Evolutionary conservation across 2,113 vertebrate species (phyloP), one percentile per base, ranked within the genome.

Genomic region (Chaenocephalus aceratus): DNA sequence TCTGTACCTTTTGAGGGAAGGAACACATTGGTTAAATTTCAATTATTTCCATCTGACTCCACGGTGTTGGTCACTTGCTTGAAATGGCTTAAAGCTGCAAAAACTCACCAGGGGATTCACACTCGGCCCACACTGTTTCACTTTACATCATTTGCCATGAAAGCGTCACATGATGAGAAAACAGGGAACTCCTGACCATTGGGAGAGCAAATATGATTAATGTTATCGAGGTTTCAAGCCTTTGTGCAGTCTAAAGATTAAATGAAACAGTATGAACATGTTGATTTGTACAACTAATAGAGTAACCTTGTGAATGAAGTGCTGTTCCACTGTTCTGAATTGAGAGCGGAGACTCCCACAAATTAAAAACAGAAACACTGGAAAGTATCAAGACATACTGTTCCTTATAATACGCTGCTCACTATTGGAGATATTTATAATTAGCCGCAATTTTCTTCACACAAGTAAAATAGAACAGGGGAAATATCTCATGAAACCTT

Each of bases 1-100:
- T 41, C 34, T 80, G 12, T 49, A 12, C 10, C 15, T 13, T 59
- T 14, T 14, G 11, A 57, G 23, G 12, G 62, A 23, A 7, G 36
- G 45, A 80, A 63, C 21, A 16, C 73, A 49, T 51, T 77, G 54
- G 53, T 81, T 77, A 56, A 18, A 8, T 75, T 82, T 34, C 53
- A 26, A 53, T 71, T 12, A 26, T 66, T 54, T 59, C 9, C 9
- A 12, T 48, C 15, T 48, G 26, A 11, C 44, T 58, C 9, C 34
- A 11, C 14, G 34, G 61, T 57, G 59, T 61, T 30, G n/a, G 13
- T 16, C 10, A 5, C 45, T 71, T 65, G 23, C 58, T 54, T 79
- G 3, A 49, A 44, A 52, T 78, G 30, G 23, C 78, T 44, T 15
- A 41, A 41, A 64, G 14, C 4, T 16, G 52, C 2, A 54, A 72